Evolutionary conservation across 2,888 invertebrate species (phyloP).

Genomic region (Darwinula stevensoni): DNA sequence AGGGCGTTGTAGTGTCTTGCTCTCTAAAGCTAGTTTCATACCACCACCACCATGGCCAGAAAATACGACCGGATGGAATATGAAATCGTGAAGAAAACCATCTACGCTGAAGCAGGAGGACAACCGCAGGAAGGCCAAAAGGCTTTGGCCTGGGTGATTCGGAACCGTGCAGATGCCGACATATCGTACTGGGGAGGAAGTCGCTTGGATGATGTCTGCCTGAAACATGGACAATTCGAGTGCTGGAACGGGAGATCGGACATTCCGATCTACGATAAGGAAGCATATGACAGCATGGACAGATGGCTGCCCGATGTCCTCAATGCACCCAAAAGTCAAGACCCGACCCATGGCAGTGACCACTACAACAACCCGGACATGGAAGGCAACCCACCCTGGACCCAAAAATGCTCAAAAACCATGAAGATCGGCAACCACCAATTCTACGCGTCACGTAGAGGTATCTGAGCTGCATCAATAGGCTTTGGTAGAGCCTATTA

Average conservation of each 20-base stretch:
- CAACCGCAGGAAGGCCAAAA: constrained; percentile 7
- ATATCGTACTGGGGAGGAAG: constrained; percentile 6
- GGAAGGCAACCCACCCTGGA: constrained; percentile 6
- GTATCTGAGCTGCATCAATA: too few relatives aligned
- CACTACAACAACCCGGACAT: constrained; percentile 8
- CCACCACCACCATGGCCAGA: too few relatives aligned
- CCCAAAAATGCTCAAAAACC: not conserved
- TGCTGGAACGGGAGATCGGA: constrained; percentile 9
- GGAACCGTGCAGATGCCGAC: constrained; percentile 7
- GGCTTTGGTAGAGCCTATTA: too few relatives aligned
- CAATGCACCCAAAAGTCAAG: too few relatives aligned
- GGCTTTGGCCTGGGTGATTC: constrained; percentile 6
- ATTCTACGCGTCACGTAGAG: constrained; percentile 8
- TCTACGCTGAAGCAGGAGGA: constrained; percentile 8
- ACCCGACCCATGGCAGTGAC: constrained; percentile 6
- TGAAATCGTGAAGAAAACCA: constrained; percentile 7
- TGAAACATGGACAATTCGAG: constrained; percentile 7
- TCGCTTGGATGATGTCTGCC: constrained; percentile 6
- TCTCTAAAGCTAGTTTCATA: too few relatives aligned
- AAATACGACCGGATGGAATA: too few relatives aligned
- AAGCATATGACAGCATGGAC: constrained; percentile 3
- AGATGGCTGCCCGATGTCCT: constrained; percentile 1
- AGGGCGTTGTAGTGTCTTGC: too few relatives aligned
- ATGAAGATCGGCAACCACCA: constrained; percentile 7
- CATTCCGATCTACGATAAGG: too few relatives aligned